Evolutionary conservation across 1,140 invertebrate genomes (phyloP), one percentile per base, ranked within the genome.

Genomic region (Bombus sylvicola): DNA sequence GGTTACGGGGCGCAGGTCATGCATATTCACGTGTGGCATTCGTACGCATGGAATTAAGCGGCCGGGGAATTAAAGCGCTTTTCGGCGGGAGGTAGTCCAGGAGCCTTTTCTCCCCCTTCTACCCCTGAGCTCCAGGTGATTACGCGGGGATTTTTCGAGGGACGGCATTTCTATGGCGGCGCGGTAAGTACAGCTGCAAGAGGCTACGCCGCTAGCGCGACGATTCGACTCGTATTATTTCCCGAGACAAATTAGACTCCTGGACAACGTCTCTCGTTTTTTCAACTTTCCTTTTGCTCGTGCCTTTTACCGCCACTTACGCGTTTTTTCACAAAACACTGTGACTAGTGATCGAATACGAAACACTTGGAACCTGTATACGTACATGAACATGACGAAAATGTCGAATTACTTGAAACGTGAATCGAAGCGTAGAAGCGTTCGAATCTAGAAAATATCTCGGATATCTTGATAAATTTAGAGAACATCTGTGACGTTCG

Each of bases 1-100:
- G 57, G 84, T 82, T 71, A 80, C 78, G 57, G 83, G 66, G 53
- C 10, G 82, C 75, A 77, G 87, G 77, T 91, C 89, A 91, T 91
- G 85, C 90, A 91, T 91, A 91, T 91, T 91, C 89, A 91, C 90
- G 85, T 76, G 89, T 90, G 85, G 84, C 89, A 90, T 90, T 89
- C 89, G 89, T 91, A 90, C 89, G 85, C 81, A 87, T 87, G 83
- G 88, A 91, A 91, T 91, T 91, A 91, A 91, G 87, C 90, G 85
- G 71, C 82, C 82, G 79, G 86, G 89, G 90, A 90, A 90, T 91
- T 90, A 91, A 91, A 91, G 80, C 87, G 90, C 77, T 87, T 87
- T 87, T 87, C 76, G 82, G 81, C 69, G 85, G 76, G 80, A 69
- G 81, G 66, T 77, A 83, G 81, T 73, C 85, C 74, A 84, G 68